Evolutionary conservation across 1,140 invertebrate genomes (phyloP).

Genomic region (Paraescarpia echinospica): DNA sequence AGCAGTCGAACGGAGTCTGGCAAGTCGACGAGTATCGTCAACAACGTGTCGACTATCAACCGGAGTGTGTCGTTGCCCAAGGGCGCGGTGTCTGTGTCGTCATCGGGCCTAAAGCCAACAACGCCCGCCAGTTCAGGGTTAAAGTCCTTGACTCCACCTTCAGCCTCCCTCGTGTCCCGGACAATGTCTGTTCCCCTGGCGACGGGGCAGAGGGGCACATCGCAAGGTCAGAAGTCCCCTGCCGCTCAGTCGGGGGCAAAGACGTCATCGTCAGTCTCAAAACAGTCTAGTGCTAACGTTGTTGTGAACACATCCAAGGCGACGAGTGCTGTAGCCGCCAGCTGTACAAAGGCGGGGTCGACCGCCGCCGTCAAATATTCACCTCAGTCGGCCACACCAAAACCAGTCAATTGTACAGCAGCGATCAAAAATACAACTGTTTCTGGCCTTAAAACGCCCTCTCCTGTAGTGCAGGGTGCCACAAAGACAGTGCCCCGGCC

Average conservation of each 20-base stretch:
- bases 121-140: neutral
- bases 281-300: neutral
- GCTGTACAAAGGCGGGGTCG: neutral
- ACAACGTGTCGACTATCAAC: neutral
- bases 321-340: neutral
- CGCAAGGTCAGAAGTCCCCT: slow-evolving; percentile 8
- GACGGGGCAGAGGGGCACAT: slow-evolving; percentile 7
- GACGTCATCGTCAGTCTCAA: neutral
- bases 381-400: neutral
- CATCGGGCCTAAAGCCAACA: neutral
- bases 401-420: neutral
- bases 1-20: neutral
- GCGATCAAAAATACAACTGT: neutral
- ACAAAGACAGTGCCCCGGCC: neutral
- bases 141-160: neutral
- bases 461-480: neutral
- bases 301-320: neutral
- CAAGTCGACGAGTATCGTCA: neutral
- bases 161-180: neutral
- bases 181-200: neutral
- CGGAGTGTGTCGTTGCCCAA: neutral
- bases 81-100: neutral
- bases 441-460: neutral
- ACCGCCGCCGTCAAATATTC: neutral
- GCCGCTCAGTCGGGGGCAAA: neutral